Evolutionary conservation across 2,888 invertebrate genomes (phyloP).

Genomic region (Helicoverpa assulta): DNA sequence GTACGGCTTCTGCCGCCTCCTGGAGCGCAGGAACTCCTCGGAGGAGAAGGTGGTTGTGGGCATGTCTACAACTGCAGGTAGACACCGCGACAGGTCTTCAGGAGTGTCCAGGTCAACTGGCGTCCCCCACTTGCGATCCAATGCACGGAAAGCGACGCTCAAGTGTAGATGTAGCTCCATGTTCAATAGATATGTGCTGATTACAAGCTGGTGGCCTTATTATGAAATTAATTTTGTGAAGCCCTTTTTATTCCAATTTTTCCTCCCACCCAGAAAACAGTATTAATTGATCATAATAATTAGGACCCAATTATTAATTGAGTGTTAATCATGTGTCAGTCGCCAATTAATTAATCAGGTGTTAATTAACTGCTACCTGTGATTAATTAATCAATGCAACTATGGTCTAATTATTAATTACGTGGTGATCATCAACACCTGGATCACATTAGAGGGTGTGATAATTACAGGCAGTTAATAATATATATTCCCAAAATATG

Average conservation of each 20-base stretch:
- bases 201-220: background rate
- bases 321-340: conserved; percentile 8
- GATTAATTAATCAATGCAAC: background rate
- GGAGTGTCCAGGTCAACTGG: conserved; percentile 73
- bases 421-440: background rate
- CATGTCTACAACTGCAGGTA: conserved; percentile 71
- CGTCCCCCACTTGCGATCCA: conserved; percentile 79
- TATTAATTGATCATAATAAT: conserved; percentile 3
- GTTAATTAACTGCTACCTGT: background rate
- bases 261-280: conserved; percentile 16
- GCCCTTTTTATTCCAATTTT: conserved; percentile 33
- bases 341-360: background rate
- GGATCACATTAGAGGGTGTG: no score
- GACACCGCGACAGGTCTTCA: conserved; percentile 62
- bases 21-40: conserved; percentile 72
- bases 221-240: background rate
- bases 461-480: no score
- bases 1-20: conserved; percentile 66
- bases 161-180: conserved; percentile 81
- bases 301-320: conserved; percentile 16
- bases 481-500: no score
- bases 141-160: conserved; percentile 73
- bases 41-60: conserved; percentile 76
- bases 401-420: background rate
- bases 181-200: conserved; percentile 22